Evolutionary conservation across 2,888 invertebrate species (phyloP), one percentile per base, ranked within the genome.

Genomic region (Aradus depressus): DNA sequence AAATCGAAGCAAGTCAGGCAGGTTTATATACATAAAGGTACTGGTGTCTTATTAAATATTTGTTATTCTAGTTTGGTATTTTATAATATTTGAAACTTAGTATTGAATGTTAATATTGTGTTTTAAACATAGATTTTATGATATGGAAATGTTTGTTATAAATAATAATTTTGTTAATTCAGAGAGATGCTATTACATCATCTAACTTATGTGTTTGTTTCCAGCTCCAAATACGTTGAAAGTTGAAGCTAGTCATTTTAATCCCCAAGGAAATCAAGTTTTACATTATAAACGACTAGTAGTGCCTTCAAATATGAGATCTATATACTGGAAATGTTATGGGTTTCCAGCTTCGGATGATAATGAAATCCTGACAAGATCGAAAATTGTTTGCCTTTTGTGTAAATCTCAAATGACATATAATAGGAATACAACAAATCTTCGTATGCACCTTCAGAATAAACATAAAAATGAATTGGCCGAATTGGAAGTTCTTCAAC

Each of bases 321-420:
- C 71, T 52, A 69, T 71, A 44, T 72, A 72, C 55, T 72, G 72
- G 72, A 71, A 71, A 59, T 72, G 68, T 58, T 72, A 72, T 61
- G 72, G 72, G 8, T 72, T 72, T 62, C 72, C 72, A 28, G 72
- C 72, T 0, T 66, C 67, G 4, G 70, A 70, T n/a, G 67, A 69
- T 2, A 59, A 58, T 47, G 52, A 52, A 37, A 61, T 62, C 23
- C 45, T 62, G 1, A 60, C 62, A 2, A 61, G 69, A 63, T 65
- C 68, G 0, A 71, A 71, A 60, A 71, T 72, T 16, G 69, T 72
- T 32, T 72, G 72, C 51, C 66, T 70, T 34, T 52, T 72, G 1
- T 72, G 72, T 56, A 70, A 70, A 57, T 69, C 69, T 3, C 71
- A 72, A 53, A 71, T 72, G 47, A 69, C 70, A 1, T 72, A 72